Evolutionary conservation across 2,797 vertebrate species (phyloP).

Genomic region (Pelodytes ibericus): DNA sequence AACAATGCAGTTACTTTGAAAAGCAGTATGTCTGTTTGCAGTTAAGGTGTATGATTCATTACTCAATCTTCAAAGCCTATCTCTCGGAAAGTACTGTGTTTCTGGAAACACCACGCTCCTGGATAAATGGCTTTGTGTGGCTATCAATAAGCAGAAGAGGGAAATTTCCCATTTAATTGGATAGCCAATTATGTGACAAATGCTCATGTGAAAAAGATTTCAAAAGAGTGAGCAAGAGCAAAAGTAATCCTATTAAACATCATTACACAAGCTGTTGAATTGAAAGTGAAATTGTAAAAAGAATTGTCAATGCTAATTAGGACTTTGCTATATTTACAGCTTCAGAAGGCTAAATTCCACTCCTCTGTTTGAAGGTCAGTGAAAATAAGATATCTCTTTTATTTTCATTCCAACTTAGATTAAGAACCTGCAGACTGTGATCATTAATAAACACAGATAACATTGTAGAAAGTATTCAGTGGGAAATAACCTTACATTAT

Average conservation of each 20-base stretch:
- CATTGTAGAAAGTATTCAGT: not conserved
- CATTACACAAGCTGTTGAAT: slow-evolving; percentile 8
- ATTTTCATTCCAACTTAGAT: not conserved
- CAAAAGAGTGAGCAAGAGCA: slow-evolving; percentile 1
- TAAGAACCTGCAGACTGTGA: not conserved
- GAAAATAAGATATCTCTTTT: not conserved
- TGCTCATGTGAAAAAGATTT: slow-evolving; percentile 14
- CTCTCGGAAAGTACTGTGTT: slow-evolving; percentile 42
- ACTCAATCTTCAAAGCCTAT: not conserved
- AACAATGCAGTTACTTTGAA: too few species aligned
- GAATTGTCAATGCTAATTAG: not conserved
- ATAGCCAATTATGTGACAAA: not conserved
- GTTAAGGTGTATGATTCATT: not conserved
- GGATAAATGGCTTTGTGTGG: not conserved
- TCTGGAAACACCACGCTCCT: not conserved
- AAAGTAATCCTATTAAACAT: not conserved
- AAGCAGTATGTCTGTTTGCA: too few species aligned
- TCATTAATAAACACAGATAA: not conserved
- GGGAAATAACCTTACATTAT: too few species aligned
- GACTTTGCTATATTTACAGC: not conserved
- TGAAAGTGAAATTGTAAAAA: slow-evolving; percentile 23
- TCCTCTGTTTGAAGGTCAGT: not conserved
- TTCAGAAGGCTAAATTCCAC: not conserved
- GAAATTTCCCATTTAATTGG: slow-evolving; percentile 20
- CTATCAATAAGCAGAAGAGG: slow-evolving; percentile 2